Evolutionary conservation across 2,888 invertebrate species (phyloP).

Genomic region (Caprella mutica): DNA sequence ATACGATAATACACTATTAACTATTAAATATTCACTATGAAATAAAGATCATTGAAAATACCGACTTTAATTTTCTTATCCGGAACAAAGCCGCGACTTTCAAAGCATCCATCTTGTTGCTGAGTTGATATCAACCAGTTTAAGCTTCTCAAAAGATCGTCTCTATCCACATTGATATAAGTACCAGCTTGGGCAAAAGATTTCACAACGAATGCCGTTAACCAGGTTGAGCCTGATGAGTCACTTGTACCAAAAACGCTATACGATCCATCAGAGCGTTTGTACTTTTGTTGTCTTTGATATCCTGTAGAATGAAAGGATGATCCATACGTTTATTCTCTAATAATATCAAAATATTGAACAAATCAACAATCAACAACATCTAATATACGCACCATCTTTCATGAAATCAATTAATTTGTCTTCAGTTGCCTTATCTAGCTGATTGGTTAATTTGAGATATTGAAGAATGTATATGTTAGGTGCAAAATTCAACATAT

Average conservation of each 20-base stretch:
- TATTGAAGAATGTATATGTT: slow-evolving; percentile 33
- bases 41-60: no score
- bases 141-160: slow-evolving; percentile 45
- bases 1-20: no score
- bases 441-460: slow-evolving; percentile 18
- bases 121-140: slow-evolving; percentile 56
- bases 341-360: no score
- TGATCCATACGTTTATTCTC: no score
- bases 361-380: no score
- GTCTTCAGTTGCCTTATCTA: slow-evolving; percentile 7
- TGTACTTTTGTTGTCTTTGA: slow-evolving; percentile 63
- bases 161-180: slow-evolving; percentile 47
- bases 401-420: slow-evolving; percentile 48
- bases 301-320: no score
- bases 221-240: slow-evolving; percentile 59
- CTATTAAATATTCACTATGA: no score
- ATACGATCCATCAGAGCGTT: slow-evolving; percentile 63
- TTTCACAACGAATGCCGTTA: slow-evolving; percentile 63
- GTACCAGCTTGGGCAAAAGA: slow-evolving; percentile 41
- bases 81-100: slow-evolving; percentile 33
- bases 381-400: slow-evolving; percentile 43
- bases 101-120: slow-evolving; percentile 47
- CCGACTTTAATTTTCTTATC: slow-evolving; percentile 36
- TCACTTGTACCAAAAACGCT: slow-evolving; percentile 61
- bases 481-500: slow-evolving; percentile 33